A percentile compares a stretch with the other conserved stretches of the same genome.
Conservation (phyloP, 2,888 invertebrate genomes). For the Lacanobia oleracea region DNA sequence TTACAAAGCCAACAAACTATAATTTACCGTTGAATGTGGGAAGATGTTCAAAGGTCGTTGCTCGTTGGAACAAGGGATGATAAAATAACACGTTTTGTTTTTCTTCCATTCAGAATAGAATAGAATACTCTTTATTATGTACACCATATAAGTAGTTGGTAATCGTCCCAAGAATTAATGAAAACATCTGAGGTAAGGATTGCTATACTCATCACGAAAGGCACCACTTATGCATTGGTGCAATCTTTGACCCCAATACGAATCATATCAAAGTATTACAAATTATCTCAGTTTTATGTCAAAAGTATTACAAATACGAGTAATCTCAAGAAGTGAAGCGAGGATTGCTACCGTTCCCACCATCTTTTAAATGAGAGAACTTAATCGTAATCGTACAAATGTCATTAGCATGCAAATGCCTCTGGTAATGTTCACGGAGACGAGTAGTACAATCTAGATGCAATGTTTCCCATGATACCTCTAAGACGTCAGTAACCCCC, state of each 20-base stretch:
- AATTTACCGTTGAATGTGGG: constrained; percentile 17
- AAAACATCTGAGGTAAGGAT: constrained; percentile 35
- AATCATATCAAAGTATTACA: constrained; percentile 15
- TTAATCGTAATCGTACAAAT: constrained; percentile 34
- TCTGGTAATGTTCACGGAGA: constrained; percentile 16
- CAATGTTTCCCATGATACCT: neutral
- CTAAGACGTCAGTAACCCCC: neutral
- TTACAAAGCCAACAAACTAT: constrained; percentile 25
- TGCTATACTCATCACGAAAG: constrained; percentile 40
- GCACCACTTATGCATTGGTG: constrained; percentile 23
- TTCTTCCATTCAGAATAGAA: constrained; percentile 30
- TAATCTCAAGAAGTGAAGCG: constrained; percentile 39
- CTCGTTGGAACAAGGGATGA: constrained; percentile 23
- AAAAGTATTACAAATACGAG: constrained; percentile 18
- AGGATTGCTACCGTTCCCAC: constrained; percentile 48
- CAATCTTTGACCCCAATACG: constrained; percentile 50
- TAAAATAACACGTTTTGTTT: constrained; percentile 42
- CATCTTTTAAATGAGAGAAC: constrained; percentile 37
- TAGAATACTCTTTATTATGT: too few relatives aligned
- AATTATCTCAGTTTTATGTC: constrained; percentile 31
- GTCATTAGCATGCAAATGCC: constrained; percentile 46
- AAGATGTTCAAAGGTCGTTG: constrained; percentile 23
- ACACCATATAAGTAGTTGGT: too few relatives aligned
- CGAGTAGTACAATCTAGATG: constrained; percentile 1
- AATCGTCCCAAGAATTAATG: constrained; percentile 42